A percentile compares a stretch with the other conserved stretches of the same genome.
Conservation (phyloP, 2,113 vertebrate genomes). For the Alexandromys fortis region DNA sequence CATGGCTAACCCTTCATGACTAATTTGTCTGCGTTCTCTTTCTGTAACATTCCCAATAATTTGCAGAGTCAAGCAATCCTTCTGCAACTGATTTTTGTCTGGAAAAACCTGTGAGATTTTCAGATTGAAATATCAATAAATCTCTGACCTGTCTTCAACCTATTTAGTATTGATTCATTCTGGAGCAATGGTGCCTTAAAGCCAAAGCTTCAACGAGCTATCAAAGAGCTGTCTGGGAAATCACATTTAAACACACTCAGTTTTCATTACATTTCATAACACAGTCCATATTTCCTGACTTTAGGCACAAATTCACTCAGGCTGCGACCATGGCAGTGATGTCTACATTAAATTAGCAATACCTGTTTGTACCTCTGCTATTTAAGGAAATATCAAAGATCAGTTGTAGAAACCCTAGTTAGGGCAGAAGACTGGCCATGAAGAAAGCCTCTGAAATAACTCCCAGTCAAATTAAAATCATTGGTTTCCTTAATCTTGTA, state of each 20-base stretch:
- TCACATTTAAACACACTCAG: constrained; percentile 16
- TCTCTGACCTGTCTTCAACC: not conserved
- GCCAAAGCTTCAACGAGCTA: not conserved
- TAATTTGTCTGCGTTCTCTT: not conserved
- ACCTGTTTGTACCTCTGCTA: not conserved
- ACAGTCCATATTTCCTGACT: not conserved
- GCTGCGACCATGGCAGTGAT: not conserved
- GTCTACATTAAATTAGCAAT: not conserved
- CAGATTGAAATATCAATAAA: constrained; percentile 12
- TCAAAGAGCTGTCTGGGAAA: constrained; percentile 39
- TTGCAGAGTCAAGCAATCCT: constrained; percentile 30
- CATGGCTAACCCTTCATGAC: not conserved
- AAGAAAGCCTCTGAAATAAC: not conserved
- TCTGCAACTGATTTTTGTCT: constrained; percentile 68
- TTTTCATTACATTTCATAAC: constrained; percentile 39
- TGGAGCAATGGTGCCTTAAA: constrained; percentile 23
- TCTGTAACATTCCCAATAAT: constrained; percentile 60
- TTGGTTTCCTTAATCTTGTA: not conserved
- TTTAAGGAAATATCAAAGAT: constrained; percentile 6
- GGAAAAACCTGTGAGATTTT: constrained; percentile 59
- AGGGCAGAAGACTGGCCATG: not conserved
- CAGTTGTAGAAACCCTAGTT: not conserved
- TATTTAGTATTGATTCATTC: not conserved
- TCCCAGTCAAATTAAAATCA: not conserved
- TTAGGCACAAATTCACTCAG: not conserved